These are phyloP conservation scores for Cryptotis parvus DNA, from an alignment of 2,113 vertebrate genomes.

Conservation along the genomic window DNA sequence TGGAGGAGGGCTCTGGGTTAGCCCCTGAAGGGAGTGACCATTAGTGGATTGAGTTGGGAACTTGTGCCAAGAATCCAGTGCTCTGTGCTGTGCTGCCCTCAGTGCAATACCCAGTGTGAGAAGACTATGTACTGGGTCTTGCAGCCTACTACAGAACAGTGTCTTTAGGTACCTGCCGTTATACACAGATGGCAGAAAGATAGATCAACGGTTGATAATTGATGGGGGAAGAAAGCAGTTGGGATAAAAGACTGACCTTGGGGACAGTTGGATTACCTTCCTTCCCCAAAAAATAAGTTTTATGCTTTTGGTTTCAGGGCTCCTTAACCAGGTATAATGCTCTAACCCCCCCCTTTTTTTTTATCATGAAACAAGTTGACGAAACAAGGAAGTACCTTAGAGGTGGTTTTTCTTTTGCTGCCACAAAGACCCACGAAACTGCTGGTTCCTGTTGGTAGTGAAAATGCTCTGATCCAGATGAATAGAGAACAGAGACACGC, in stretches of 20 bases:
- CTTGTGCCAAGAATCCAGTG: not conserved
- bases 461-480: conserved; percentile 49
- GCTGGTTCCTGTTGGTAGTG: conserved; percentile 68
- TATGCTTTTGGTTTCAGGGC: not conserved
- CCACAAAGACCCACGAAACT: conserved; percentile 60
- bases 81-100: no score
- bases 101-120: not conserved
- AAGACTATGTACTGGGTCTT: not conserved
- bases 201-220: not conserved
- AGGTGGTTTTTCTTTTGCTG: conserved; percentile 26
- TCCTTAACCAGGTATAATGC: not conserved
- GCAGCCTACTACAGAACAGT: not conserved
- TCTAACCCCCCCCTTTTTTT: not conserved
- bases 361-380: not conserved
- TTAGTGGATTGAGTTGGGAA: not conserved
- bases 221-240: not conserved
- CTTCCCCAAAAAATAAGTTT: not conserved
- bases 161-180: not conserved
- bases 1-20: not conserved
- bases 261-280: no score
- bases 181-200: not conserved
- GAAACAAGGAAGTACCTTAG: conserved; percentile 42
- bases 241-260: not conserved
- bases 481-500: conserved; percentile 25
- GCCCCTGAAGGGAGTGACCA: not conserved